Percentiles rank a stretch among this genome's conserved stretches.
Conservation (phyloP, 2,113 vertebrate genomes). For the Antechinus flavipes region DNA sequence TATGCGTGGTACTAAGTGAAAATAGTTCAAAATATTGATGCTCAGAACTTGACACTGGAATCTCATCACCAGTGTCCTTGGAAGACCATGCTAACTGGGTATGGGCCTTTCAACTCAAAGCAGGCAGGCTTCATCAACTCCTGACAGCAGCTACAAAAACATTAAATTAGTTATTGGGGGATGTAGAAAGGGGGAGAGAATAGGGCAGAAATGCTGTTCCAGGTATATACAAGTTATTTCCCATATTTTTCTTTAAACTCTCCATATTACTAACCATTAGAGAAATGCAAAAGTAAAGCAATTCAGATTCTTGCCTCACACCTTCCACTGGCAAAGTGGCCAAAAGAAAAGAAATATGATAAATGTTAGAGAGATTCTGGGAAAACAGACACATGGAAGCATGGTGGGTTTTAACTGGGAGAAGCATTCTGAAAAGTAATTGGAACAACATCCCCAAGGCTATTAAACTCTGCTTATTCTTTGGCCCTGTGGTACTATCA, state of each 20-base stretch:
- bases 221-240: constrained; percentile 2
- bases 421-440: neutral
- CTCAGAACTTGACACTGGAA: constrained; percentile 40
- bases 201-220: neutral
- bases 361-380: neutral
- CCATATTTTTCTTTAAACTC: neutral
- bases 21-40: constrained; percentile 52
- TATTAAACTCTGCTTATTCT: neutral
- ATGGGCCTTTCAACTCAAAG: constrained; percentile 5
- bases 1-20: constrained; percentile 18
- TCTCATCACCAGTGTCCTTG: neutral
- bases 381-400: neutral
- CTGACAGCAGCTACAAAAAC: constrained; percentile 8
- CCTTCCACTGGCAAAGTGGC: neutral
- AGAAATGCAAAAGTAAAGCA: neutral
- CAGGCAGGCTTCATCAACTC: neutral
- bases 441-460: neutral
- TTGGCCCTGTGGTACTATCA: neutral
- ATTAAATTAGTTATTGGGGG: neutral
- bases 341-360: neutral
- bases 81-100: neutral
- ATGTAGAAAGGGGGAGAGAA: too few species aligned
- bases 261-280: neutral
- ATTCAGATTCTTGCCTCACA: neutral
- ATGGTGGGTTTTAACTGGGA: neutral